A percentile compares a stretch with the other conserved stretches of the same genome.
phyloP scores from a whole-genome alignment of 1,140 invertebrate species.

The Danaus plexippus region DNA sequence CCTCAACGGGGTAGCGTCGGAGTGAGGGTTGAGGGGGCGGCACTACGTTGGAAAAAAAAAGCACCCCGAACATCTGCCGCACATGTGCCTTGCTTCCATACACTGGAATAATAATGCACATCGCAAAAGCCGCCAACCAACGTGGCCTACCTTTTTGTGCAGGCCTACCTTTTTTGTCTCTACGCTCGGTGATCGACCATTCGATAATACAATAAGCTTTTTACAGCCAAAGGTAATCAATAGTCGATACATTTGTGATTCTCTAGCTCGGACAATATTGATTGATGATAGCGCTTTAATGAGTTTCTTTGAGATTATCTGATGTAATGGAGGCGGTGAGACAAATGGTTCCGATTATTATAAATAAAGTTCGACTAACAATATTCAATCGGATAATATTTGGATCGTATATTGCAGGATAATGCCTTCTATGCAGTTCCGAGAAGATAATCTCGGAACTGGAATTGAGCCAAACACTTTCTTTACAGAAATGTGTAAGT shows the following conservation, averaged over 20 bases:
- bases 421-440: conserved; percentile 46
- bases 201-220: conserved; percentile 53
- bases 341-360: conserved; percentile 5
- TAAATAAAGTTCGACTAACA: conserved; percentile 21
- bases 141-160: conserved; percentile 46
- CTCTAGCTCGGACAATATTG: conserved; percentile 20
- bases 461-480: conserved; percentile 54
- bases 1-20: conserved; percentile 46
- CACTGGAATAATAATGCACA: conserved; percentile 56
- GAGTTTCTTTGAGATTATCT: conserved; percentile 15
- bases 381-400: conserved; percentile 28
- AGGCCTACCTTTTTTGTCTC: conserved; percentile 59
- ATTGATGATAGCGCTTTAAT: conserved; percentile 23
- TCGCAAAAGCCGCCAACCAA: conserved; percentile 44
- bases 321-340: conserved; percentile 6
- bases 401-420: conserved; percentile 19
- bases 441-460: conserved; percentile 42
- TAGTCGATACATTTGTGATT: conserved; percentile 51
- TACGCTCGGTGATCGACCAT: conserved; percentile 56
- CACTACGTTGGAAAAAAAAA: conserved; percentile 61
- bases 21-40: conserved; percentile 37
- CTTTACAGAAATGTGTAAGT: conserved; percentile 28
- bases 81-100: conserved; percentile 60
- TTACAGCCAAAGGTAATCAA: conserved; percentile 54
- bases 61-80: conserved; percentile 64